These are phyloP conservation scores for Periophthalmus magnuspinnatus DNA, from an alignment of 2,797 vertebrate species.

Conservation along the genomic window DNA sequence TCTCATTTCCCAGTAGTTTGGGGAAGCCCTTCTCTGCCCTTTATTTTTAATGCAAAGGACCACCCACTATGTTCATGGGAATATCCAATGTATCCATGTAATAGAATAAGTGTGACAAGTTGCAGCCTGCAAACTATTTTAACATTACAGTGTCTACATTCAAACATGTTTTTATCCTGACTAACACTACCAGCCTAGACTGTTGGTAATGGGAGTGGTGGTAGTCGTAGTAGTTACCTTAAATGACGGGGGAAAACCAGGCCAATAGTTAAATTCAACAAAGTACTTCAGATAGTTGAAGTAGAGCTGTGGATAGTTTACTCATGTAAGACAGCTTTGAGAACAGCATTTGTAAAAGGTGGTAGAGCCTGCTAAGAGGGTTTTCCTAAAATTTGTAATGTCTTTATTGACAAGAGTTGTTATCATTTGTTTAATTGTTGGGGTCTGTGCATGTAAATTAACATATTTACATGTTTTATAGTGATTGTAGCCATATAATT, in stretches of 20 bases:
- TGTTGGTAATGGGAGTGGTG: neutral
- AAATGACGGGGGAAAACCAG: neutral
- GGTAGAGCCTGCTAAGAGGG: neutral
- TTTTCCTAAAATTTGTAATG: no score
- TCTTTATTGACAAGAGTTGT: neutral
- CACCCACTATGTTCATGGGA: conserved; percentile 13
- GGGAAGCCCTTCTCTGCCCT: conserved; percentile 10
- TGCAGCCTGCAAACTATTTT: neutral
- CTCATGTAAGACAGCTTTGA: neutral
- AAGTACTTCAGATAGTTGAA: neutral
- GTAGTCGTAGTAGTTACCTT: neutral
- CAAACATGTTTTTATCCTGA: neutral
- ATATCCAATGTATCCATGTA: neutral
- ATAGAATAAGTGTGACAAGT: neutral
- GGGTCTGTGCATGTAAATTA: no score
- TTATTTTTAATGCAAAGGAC: neutral
- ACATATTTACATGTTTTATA: no score
- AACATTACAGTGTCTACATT: neutral
- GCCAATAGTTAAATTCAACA: neutral
- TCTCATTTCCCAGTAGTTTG: conserved; percentile 2
- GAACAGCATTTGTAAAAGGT: neutral
- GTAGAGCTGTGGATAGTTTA: conserved; percentile 4
- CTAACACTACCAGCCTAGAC: neutral
- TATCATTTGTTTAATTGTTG: no score
- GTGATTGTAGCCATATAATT: no score